phyloP scores from a whole-genome alignment of 2,797 vertebrate genomes.

The Hemitrygon akajei region DNA sequence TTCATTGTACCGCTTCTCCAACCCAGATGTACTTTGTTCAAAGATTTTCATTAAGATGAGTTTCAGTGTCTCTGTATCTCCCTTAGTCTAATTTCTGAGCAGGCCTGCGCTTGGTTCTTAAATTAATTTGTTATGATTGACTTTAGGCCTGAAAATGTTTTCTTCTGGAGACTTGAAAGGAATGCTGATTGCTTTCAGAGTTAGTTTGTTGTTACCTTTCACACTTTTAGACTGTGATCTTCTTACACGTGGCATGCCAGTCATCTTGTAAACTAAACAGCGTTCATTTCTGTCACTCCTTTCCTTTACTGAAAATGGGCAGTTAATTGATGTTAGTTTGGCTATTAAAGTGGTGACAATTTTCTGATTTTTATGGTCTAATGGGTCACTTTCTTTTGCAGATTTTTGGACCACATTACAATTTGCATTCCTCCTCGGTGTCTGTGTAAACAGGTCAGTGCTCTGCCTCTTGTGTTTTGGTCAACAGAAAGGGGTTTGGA shows the following conservation, averaged over 20 bases:
- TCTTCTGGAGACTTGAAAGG: neutral
- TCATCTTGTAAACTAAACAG: neutral
- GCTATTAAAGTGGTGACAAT: neutral
- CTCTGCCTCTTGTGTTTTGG: neutral
- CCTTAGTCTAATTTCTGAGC: neutral
- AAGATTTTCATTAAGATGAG: neutral
- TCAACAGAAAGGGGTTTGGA: neutral
- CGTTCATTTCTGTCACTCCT: neutral
- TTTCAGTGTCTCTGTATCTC: neutral
- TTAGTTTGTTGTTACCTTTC: neutral
- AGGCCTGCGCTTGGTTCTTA: neutral
- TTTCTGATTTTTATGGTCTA: neutral
- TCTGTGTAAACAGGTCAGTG: constrained; percentile 13
- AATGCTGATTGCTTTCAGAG: neutral
- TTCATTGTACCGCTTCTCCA: neutral
- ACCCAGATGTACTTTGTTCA: neutral
- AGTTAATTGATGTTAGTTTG: neutral
- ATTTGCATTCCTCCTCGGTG: neutral
- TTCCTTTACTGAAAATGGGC: neutral
- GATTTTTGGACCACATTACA: neutral
- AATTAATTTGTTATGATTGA: neutral
- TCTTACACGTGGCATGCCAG: too few relatives aligned
- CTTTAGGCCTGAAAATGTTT: neutral
- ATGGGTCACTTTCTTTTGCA: constrained; percentile 1
- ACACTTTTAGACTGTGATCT: neutral